phyloP scores from a whole-genome alignment of 30 jellyfish, hydroid and myxozoan genomes.

The Phacellophora camtschatica region DNA sequence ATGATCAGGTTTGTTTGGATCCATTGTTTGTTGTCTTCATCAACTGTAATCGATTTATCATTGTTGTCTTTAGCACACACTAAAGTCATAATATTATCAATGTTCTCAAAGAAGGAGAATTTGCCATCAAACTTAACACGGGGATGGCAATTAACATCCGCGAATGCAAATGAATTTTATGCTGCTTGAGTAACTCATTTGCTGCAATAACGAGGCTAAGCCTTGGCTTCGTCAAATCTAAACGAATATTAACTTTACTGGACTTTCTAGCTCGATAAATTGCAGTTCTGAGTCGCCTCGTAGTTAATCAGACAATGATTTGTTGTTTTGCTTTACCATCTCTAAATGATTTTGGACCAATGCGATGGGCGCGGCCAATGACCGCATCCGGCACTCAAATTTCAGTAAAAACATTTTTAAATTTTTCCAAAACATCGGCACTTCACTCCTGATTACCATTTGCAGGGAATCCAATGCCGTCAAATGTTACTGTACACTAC shows the following conservation, averaged over 20 bases:
- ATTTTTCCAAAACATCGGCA: background rate
- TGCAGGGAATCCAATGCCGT: slow-evolving; percentile 9
- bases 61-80: too few species aligned
- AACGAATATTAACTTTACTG: slow-evolving; percentile 3
- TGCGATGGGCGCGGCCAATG: slow-evolving; percentile 49
- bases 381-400: slow-evolving; percentile 36
- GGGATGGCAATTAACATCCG: background rate
- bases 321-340: slow-evolving; percentile 11
- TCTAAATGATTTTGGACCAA: slow-evolving; percentile 5
- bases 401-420: slow-evolving; percentile 4
- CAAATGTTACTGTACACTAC: too few species aligned
- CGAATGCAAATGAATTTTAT: background rate
- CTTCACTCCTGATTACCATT: background rate
- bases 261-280: slow-evolving; percentile 22
- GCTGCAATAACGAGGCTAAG: background rate
- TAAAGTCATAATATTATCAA: too few species aligned
- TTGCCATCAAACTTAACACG: background rate
- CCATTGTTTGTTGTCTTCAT: too few species aligned
- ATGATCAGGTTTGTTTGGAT: too few species aligned
- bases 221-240: slow-evolving; percentile 32
- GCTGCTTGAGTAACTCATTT: background rate
- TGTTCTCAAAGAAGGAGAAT: background rate
- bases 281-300: slow-evolving; percentile 44
- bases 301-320: slow-evolving; percentile 26
- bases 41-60: too few species aligned